Conservation (phyloP, 2,888 invertebrate species). For the Xestia sexstrigata region DNA sequence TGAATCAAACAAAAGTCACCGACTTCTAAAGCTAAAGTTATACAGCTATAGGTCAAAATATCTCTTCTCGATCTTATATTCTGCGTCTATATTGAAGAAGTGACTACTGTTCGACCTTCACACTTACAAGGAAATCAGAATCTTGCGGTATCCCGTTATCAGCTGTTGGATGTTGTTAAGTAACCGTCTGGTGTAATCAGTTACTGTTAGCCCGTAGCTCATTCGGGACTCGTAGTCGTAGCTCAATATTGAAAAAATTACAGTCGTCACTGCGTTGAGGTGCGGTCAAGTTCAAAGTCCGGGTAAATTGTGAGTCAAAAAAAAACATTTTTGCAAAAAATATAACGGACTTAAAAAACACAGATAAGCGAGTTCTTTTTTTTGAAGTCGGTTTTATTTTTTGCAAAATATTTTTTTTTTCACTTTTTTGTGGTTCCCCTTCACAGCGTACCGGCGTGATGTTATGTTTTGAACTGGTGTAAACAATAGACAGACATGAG, state of each 20-base stretch:
- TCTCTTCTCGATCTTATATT: not conserved
- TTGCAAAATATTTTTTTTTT: no score
- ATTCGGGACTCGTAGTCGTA: constrained; percentile 1
- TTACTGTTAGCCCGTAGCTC: not conserved
- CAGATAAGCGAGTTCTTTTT: no score
- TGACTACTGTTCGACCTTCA: not conserved
- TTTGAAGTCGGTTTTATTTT: no score
- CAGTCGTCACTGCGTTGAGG: not conserved
- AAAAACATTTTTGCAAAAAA: no score
- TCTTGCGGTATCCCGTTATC: constrained; percentile 33
- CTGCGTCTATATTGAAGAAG: not conserved
- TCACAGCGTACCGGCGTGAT: no score
- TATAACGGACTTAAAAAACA: no score
- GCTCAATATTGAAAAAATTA: constrained; percentile 32
- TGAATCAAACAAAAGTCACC: no score
- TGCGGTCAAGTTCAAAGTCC: constrained; percentile 18
- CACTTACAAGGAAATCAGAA: constrained; percentile 19
- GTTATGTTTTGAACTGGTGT: no score
- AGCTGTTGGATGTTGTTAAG: constrained; percentile 31
- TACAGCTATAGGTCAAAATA: no score
- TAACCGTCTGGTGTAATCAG: constrained; percentile 5
- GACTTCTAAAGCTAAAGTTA: no score
- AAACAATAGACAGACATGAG: no score
- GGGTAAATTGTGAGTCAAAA: not conserved
- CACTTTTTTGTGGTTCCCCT: no score